Evolutionary conservation across 1,140 invertebrate species (phyloP).

Genomic region (Ceratitis capitata): DNA sequence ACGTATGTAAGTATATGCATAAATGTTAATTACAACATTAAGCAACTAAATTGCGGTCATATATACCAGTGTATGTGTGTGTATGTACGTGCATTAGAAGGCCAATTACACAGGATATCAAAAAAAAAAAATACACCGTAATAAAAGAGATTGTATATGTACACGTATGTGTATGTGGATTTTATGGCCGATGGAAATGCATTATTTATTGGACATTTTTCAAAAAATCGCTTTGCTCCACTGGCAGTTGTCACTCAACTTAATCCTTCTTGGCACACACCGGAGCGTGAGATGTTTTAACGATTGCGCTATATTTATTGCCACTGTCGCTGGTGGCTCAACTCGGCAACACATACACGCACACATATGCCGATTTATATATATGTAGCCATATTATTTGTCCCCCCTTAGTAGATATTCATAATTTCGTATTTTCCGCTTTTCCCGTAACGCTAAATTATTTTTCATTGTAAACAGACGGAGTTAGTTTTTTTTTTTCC

Average conservation of each 20-base stretch:
- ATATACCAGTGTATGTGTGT: too few species aligned
- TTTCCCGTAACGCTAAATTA: conserved; percentile 32
- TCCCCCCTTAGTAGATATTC: background rate
- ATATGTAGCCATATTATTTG: too few species aligned
- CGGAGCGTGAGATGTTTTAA: background rate
- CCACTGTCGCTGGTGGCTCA: background rate
- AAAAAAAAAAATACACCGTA: background rate
- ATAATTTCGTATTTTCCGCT: background rate
- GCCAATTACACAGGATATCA: background rate
- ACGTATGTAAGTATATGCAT: background rate
- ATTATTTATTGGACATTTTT: conserved; percentile 43
- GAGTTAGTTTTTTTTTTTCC: conserved; percentile 18
- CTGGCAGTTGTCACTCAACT: conserved; percentile 44
- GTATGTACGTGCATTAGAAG: too few species aligned
- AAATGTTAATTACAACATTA: background rate
- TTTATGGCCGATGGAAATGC: conserved; percentile 41
- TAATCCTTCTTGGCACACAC: conserved; percentile 43
- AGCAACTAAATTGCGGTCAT: conserved; percentile 16
- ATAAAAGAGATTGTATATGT: background rate
- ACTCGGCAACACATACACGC: too few species aligned
- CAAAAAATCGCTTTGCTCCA: conserved; percentile 39
- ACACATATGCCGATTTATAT: too few species aligned
- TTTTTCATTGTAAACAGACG: conserved; percentile 43
- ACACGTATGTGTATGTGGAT: background rate
- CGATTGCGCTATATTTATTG: background rate